Evolutionary conservation across 23 tunicate genomes (phyloP), one percentile per base, ranked within the genome.

Genomic region (Corella eumyota): DNA sequence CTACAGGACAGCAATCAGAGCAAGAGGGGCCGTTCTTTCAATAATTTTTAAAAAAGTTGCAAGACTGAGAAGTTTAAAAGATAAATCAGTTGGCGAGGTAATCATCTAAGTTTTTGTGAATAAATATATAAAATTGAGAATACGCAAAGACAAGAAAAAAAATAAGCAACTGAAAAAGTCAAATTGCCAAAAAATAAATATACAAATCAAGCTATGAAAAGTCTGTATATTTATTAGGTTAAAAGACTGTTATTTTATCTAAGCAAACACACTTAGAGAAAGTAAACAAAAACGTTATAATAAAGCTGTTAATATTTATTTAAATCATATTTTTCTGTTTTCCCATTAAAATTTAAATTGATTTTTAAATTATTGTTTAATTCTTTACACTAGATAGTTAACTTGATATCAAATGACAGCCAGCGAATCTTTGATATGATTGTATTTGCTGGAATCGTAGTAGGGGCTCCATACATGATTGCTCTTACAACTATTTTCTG

Each of bases 71-170:
- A 85, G 80, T 71, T 50, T 85, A 31, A 77, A 77, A 60, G 71
- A 71, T 57, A 85, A 85, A 44, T 71, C 85, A 3, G 71, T 77
- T 21, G 95, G 95, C 40, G 95, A 85, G 75, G 95, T 85, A 64
- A 69, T 65, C 9, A 59, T 53, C 59, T 17, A 24, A 9, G 11
- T n/a, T n/a, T n/a, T n/a, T n/a, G n/a, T n/a, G n/a, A n/a, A n/a
- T n/a, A 27, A 44, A 44, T 11, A 11, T 44, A 15, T 15, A 44
- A 44, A 13, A 13, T 44, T 44, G 15, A 13, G 15, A 44, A 11
- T 44, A 15, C 11, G 48, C n/a, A n/a, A n/a, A n/a, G n/a, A n/a
- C n/a, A n/a, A n/a, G n/a, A n/a, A n/a, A n/a, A n/a, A n/a, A n/a
- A n/a, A n/a, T n/a, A n/a, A n/a, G n/a, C n/a, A n/a, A n/a, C n/a